Evolutionary conservation across 2,113 vertebrate species (phyloP).

Genomic region (rabbit (Oryctolagus cuniculus)): DNA sequence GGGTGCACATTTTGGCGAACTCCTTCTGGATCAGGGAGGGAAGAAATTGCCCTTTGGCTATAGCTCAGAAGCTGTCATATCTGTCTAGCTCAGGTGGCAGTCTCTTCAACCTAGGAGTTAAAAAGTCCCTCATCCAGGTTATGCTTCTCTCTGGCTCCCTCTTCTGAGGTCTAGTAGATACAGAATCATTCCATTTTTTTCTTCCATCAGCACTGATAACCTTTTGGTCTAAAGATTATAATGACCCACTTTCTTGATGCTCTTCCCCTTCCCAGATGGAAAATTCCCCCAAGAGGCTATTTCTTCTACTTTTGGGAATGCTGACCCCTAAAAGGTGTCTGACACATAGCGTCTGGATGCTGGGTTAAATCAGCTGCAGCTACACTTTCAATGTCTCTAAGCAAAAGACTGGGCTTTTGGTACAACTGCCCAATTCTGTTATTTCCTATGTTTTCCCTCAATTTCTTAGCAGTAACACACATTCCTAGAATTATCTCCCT

Average conservation of each 20-base stretch:
- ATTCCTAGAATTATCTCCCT: not conserved
- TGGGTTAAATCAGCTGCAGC: not conserved
- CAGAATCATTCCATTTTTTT: not conserved
- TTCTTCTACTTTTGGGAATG: not conserved
- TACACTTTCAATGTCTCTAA: not conserved
- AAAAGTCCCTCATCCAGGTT: not conserved
- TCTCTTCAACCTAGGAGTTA: not conserved
- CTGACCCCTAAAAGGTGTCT: not conserved
- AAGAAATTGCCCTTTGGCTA: not conserved
- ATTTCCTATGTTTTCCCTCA: not conserved
- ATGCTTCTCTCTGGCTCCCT: not conserved
- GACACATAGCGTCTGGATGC: not conserved
- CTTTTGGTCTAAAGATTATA: not conserved
- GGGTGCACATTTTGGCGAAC: not conserved
- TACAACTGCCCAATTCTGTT: not conserved
- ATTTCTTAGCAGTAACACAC: not conserved
- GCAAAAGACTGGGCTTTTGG: not conserved
- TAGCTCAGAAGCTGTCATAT: not conserved
- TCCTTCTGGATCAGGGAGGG: not conserved
- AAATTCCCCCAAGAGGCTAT: conserved; percentile 27
- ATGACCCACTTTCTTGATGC: not conserved
- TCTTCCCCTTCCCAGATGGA: not conserved
- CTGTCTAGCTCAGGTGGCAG: not conserved
- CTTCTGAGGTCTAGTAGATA: not conserved
- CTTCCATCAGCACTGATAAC: not conserved